A percentile compares a stretch with the other conserved stretches of the same genome.
Conservation (phyloP, 2,797 vertebrate species). For the Peromyscus melanophrys region DNA sequence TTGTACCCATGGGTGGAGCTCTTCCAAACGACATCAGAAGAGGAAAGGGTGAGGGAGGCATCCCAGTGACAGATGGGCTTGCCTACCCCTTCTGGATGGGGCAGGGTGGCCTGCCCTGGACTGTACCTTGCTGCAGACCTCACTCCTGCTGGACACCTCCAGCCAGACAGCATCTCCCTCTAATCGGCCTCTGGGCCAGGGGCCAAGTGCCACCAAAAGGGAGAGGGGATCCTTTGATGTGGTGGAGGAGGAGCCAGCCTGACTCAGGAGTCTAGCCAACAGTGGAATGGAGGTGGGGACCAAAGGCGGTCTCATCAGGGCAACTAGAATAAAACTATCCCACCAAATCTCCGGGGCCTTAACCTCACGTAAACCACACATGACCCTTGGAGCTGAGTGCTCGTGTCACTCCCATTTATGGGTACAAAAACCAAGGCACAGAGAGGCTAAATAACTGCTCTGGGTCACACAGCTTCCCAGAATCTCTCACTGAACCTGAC, state of each 20-base stretch:
- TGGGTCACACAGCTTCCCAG: neutral
- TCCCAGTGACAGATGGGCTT: accelerated
- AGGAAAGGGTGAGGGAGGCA: neutral
- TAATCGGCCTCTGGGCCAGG: conserved; percentile 47
- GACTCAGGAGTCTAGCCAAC: neutral
- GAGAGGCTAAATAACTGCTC: neutral
- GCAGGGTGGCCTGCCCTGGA: neutral
- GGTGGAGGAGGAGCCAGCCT: conserved; percentile 39
- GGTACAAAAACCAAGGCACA: conserved; percentile 4
- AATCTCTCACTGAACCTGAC: neutral
- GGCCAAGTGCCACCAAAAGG: conserved; percentile 54
- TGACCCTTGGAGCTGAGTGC: neutral
- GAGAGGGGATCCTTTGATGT: conserved; percentile 67
- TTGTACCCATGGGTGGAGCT: neutral
- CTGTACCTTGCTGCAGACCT: neutral
- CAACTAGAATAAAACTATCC: neutral
- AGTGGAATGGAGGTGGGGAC: neutral
- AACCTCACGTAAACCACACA: neutral
- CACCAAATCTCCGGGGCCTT: neutral
- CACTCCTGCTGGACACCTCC: neutral
- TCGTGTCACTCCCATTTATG: neutral
- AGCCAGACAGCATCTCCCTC: conserved; percentile 50
- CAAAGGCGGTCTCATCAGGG: neutral
- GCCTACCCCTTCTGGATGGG: neutral
- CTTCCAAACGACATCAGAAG: neutral